These are phyloP conservation scores for Danio albolineatus DNA, from an alignment of 2,797 vertebrate genomes.

Conservation along the genomic window DNA sequence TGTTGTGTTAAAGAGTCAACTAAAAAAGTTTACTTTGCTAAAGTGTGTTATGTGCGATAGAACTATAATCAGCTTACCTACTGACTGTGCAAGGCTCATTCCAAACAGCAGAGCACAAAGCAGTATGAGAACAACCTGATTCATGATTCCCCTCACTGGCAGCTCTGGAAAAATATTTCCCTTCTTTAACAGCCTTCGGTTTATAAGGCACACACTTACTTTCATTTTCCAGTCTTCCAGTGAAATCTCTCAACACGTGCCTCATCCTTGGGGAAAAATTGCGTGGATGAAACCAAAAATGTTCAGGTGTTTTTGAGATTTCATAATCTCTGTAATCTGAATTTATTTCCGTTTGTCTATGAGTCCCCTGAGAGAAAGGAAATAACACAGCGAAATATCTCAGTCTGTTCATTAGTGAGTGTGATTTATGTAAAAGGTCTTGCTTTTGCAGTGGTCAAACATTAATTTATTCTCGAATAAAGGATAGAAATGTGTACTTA, in stretches of 20 bases:
- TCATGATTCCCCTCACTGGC: conserved; percentile 34
- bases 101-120: conserved; percentile 45
- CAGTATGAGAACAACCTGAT: conserved; percentile 26
- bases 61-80: conserved; percentile 44
- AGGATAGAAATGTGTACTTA: not conserved
- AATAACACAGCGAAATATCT: not conserved
- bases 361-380: not conserved
- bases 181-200: not conserved
- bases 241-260: not conserved
- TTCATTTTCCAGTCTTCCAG: conserved; percentile 48
- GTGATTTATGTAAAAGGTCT: not conserved
- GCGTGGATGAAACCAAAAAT: not conserved
- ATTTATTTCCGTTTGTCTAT: too few relatives aligned
- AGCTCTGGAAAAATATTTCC: not conserved
- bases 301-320: not conserved
- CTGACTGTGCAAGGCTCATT: conserved; percentile 32
- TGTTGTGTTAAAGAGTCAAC: not conserved
- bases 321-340: not conserved
- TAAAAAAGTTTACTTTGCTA: not conserved
- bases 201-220: conserved; percentile 27
- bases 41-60: not conserved
- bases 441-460: not conserved
- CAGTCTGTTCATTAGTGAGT: not conserved
- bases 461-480: not conserved
- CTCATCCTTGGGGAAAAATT: not conserved